Base-by-base conservation (phyloP, 1,140 invertebrate genomes). In the Caenorhabditis briggsae region DNA sequence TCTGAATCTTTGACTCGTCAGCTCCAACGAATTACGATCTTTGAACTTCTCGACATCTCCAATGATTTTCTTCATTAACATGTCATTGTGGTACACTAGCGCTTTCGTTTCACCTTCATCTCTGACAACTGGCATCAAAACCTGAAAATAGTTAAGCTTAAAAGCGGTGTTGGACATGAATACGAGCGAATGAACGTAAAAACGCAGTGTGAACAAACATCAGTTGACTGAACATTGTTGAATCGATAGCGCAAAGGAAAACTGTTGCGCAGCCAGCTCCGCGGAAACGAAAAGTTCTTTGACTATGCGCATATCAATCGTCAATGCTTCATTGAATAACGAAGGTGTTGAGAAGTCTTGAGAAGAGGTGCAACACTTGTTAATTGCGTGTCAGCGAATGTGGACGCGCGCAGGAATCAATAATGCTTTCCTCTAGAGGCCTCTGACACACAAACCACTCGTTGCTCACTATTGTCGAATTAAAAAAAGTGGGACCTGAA, bases 1-100 rank as follows among this genome's bases (percentile, higher is more conserved):
- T 78, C 70, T 78, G 46, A 78, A 50, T 53, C 70, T 78, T 9
- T n/a, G 70, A 50, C 46, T 50, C 16, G 46, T 20, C 8, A 78
- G 23, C n/a, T 78, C 70, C n/a, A 78, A n/a, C 9, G 70, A 78
- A 23, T 78, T 78, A 11, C 70, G 46, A 50, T 78, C 70, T 25
- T 78, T 50, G 70, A 78, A 78, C 9, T 18, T n/a, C 20, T 78
- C 70, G 2, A 78, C 46, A 53, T 50, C 5, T 25, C 46, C 70
- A 9, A 78, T 50, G 11, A 78, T 78, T 23, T 78, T 78, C n/a
- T 23, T 23, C 70, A 78, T 78, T 2, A 78, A 46, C 16, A 50
- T 20, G 20, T 78, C 46, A 50, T 78, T 78, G 5, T n/a, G 18
- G 2, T 78, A 78, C 23, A 78, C 12, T 50, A 25, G 23, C 2